These are phyloP conservation scores for Bombylius major DNA, from an alignment of 2,888 invertebrate species.

Conservation along the genomic window DNA sequence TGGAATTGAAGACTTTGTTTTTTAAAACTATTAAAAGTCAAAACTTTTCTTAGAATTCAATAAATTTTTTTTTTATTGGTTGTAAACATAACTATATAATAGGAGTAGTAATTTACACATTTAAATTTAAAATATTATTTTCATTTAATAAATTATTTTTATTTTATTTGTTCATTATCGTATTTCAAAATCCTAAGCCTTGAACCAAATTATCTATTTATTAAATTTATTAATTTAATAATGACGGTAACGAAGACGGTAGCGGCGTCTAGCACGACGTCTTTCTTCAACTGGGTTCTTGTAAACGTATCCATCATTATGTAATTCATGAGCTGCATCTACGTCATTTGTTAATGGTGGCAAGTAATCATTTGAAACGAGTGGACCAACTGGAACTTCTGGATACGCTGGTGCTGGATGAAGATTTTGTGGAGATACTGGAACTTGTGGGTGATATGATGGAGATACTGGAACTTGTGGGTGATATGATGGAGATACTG, in stretches of 20 bases:
- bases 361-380: neutral
- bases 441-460: neutral
- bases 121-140: no score
- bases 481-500: neutral
- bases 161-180: no score
- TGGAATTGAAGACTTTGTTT: no score
- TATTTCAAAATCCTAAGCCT: no score
- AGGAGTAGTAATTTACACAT: no score
- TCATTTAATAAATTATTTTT: no score
- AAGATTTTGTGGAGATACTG: neutral
- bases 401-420: neutral
- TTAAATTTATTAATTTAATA: no score
- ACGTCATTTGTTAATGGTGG: neutral
- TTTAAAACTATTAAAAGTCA: no score
- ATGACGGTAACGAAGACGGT: neutral
- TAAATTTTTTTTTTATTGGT: no score
- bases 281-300: neutral
- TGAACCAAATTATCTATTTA: no score
- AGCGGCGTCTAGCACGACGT: neutral
- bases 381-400: neutral
- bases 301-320: slow-evolving; percentile 2
- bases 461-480: neutral
- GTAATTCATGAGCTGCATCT: neutral
- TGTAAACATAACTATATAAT: no score
- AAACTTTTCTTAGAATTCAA: no score